phyloP scores from a whole-genome alignment of 2,113 vertebrate genomes.

The Cyphomyrus discorhynchus region DNA sequence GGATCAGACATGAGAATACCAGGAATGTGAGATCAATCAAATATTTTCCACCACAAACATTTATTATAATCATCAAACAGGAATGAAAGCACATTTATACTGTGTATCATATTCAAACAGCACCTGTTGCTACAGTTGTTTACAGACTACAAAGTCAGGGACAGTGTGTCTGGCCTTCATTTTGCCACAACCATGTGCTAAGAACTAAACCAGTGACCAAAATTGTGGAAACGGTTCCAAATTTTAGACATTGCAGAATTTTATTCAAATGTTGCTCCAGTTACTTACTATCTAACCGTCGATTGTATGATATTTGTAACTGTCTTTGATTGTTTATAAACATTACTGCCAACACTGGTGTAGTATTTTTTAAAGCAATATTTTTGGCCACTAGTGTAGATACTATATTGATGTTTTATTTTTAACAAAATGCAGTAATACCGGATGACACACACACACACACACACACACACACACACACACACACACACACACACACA shows the following conservation, averaged over 20 bases:
- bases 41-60: background rate
- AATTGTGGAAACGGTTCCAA: background rate
- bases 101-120: background rate
- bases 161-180: background rate
- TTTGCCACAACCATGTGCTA: background rate
- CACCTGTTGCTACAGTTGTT: slow-evolving; percentile 1
- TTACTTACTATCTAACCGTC: background rate
- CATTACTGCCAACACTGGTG: background rate
- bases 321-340: background rate
- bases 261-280: background rate
- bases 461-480: no score
- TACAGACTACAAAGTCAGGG: background rate
- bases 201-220: background rate
- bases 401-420: background rate
- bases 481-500: background rate
- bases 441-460: background rate
- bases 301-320: background rate
- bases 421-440: background rate
- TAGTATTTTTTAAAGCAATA: background rate
- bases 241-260: background rate
- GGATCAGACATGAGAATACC: background rate
- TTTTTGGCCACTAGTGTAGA: background rate
- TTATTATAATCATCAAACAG: background rate
- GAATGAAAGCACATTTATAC: slow-evolving; percentile 2
- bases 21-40: background rate